phyloP scores from a whole-genome alignment of 2,888 invertebrate species.

The Neoascia interrupta region DNA sequence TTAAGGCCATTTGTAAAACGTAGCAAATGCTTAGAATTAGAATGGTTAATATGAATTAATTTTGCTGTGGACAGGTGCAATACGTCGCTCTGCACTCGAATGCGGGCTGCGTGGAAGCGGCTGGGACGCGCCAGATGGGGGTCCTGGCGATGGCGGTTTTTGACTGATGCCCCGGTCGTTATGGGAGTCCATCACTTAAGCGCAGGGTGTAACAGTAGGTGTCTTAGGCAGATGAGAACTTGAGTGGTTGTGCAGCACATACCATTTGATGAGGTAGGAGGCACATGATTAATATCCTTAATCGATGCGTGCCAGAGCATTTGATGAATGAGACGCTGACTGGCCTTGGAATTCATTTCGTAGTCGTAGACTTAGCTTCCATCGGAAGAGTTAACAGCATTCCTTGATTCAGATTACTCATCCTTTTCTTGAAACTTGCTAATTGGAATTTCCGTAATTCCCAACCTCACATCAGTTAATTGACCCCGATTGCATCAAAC shows the following conservation, averaged over 20 bases:
- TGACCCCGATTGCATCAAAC: slow-evolving; percentile 6
- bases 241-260: slow-evolving; percentile 35
- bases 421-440: too few species aligned
- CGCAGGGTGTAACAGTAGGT: slow-evolving; percentile 58
- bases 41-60: slow-evolving; percentile 62
- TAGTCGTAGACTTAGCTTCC: not conserved
- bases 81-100: slow-evolving; percentile 32
- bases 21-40: slow-evolving; percentile 55
- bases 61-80: slow-evolving; percentile 46
- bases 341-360: slow-evolving; percentile 14
- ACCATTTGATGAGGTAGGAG: slow-evolving; percentile 26
- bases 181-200: slow-evolving; percentile 44
- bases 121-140: slow-evolving; percentile 18
- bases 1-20: slow-evolving; percentile 54
- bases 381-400: not conserved
- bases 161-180: slow-evolving; percentile 44
- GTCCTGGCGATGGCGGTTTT: slow-evolving; percentile 7
- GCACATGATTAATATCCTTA: slow-evolving; percentile 48
- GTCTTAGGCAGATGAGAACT: slow-evolving; percentile 41
- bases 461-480: slow-evolving; percentile 4
- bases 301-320: slow-evolving; percentile 44
- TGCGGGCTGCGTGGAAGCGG: slow-evolving; percentile 6
- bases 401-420: not conserved
- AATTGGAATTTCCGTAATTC: slow-evolving; percentile 20
- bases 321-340: slow-evolving; percentile 27